Evolutionary conservation across 2,797 vertebrate genomes (phyloP).

Genomic region (Leucoraja ocellata): DNA sequence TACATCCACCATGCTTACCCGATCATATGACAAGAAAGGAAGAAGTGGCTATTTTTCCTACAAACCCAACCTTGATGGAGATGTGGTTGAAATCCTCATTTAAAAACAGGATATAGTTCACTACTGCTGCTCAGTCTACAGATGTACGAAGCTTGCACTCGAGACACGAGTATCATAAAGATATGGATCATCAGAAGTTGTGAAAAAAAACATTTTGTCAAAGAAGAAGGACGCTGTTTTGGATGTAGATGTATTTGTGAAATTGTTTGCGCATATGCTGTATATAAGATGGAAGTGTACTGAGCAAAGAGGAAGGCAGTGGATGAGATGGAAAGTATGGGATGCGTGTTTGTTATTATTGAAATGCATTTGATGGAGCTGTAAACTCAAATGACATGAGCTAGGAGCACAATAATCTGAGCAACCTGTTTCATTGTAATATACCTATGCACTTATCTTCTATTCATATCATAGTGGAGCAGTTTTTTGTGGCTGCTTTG

Average conservation of each 20-base stretch:
- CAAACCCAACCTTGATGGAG: constrained; percentile 61
- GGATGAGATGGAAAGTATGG: background rate
- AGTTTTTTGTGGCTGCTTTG: constrained; percentile 36
- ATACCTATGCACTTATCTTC: constrained; percentile 43
- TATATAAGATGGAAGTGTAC: background rate
- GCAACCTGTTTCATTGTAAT: constrained; percentile 13
- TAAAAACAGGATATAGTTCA: constrained; percentile 44
- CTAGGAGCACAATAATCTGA: background rate
- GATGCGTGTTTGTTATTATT: background rate
- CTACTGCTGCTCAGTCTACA: background rate
- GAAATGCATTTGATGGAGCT: constrained; percentile 30
- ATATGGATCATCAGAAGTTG: constrained; percentile 18
- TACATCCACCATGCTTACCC: constrained; percentile 51
- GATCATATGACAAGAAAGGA: constrained; percentile 56
- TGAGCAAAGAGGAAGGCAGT: background rate
- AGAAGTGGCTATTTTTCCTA: constrained; percentile 56
- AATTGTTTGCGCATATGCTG: background rate
- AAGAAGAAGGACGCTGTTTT: constrained; percentile 20
- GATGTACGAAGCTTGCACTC: constrained; percentile 8
- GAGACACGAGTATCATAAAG: background rate
- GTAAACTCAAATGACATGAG: background rate
- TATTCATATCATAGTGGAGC: background rate
- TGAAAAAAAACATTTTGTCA: background rate
- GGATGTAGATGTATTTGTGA: background rate
- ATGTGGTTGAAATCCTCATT: constrained; percentile 70